These are phyloP conservation scores for Eudiplozoon nipponicum DNA, from an alignment of 2,888 invertebrate species.

Conservation along the genomic window DNA sequence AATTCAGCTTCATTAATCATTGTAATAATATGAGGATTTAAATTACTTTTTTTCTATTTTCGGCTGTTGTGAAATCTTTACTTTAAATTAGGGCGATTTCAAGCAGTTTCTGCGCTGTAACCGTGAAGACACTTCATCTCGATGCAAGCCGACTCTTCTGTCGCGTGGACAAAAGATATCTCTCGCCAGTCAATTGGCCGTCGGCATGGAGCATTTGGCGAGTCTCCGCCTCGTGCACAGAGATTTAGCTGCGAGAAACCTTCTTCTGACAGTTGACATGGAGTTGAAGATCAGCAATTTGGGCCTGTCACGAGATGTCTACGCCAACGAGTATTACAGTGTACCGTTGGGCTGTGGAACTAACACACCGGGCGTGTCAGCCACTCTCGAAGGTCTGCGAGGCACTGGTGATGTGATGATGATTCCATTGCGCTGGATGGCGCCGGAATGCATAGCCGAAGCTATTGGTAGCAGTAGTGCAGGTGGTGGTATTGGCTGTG, in stretches of 20 bases:
- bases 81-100: constrained; percentile 58
- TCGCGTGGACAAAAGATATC: constrained; percentile 26
- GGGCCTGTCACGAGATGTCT: constrained; percentile 47
- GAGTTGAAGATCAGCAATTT: constrained; percentile 50
- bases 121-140: constrained; percentile 32
- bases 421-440: constrained; percentile 81
- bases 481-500: no score
- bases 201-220: constrained; percentile 46
- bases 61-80: no score
- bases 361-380: no score
- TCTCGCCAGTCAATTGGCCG: constrained; percentile 38
- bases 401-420: constrained; percentile 38
- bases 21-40: no score
- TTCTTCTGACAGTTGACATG: constrained; percentile 46
- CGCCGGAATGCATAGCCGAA: no score
- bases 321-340: constrained; percentile 58
- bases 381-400: no score
- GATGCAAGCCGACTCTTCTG: constrained; percentile 34
- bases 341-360: no score
- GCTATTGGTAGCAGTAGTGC: no score
- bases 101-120: constrained; percentile 36
- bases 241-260: constrained; percentile 63
- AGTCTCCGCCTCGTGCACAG: constrained; percentile 47
- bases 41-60: no score
- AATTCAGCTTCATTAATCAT: no score